Base-by-base conservation (phyloP, 2,797 vertebrate species). In the Sylvia borin region DNA sequence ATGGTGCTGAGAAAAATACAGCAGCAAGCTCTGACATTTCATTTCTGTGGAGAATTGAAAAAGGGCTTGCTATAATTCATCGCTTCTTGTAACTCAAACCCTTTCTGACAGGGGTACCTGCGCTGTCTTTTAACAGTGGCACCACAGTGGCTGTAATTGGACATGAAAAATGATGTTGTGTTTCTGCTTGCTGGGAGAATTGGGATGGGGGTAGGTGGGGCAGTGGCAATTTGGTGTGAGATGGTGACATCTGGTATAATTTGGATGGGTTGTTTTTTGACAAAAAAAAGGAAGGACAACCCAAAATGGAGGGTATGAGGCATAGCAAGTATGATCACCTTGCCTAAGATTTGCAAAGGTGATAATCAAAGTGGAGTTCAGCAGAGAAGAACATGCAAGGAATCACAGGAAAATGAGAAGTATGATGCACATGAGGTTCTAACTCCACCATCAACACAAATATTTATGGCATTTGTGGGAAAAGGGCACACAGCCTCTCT, bases 31-130 rank as follows among this genome's bases (percentile, higher is more conserved):
- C 97, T 96, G 94, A 97, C 97, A 96, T 95, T 97, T 97, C 93
- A 95, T 97, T 97, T 97, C 97, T 97, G 96, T 82, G 81, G 95
- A 97, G 97, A 97, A 97, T 97, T 97, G 96, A 96, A 97, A 97
- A 97, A 96, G 93, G 90, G 67, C 78, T 57, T 75, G 88, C 94
- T 81, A 78, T 97, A 94, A 97, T 97, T 97, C 96, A 91, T 97
- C 54, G 96, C 91, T 86, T 94, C 96, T 93, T 96, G 93, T 95
- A 96, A 95, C 93, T 95, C 91, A 85, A 96, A 96, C 93, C 76
- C 87, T 94, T 97, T 97, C 92, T 96, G 96, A 97, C 95, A 97
- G 94, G 86, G 93, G 62, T 66, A 81, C 88, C 93, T 90, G 95
- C 12, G 65, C 95, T 97, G 94, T 95, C 93, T 96, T 96, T 97